These are phyloP conservation scores for Bombus sibiricus DNA, from an alignment of 1,140 invertebrate species.

Conservation along the genomic window DNA sequence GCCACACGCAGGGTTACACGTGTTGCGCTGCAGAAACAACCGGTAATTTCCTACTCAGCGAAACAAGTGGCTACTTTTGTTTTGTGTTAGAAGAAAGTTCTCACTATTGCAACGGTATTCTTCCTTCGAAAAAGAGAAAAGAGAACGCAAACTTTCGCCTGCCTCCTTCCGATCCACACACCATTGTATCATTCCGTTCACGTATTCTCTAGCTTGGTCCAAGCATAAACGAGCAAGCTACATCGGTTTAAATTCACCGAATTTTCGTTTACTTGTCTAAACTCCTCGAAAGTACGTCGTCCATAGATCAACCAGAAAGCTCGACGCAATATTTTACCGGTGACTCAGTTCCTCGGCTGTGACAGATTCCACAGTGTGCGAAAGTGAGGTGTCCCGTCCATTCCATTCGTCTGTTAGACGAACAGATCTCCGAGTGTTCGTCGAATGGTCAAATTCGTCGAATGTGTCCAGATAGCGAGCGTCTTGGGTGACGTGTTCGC, in stretches of 20 bases:
- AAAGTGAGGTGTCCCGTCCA: background rate
- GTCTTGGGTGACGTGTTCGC: background rate
- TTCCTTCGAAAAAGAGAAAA: background rate
- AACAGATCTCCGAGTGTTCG: background rate
- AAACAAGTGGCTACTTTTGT: slow-evolving; percentile 43
- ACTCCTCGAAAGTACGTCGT: background rate
- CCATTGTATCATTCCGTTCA: background rate
- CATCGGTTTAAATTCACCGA: background rate
- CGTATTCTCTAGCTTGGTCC: background rate
- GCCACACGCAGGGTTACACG: background rate
- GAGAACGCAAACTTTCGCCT: background rate
- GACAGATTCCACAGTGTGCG: background rate
- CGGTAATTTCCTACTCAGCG: background rate
- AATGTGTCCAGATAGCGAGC: slow-evolving; percentile 6
- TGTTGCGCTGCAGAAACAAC: background rate
- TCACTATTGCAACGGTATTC: background rate
- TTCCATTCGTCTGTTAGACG: background rate
- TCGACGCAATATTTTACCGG: background rate
- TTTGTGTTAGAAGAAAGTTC: background rate
- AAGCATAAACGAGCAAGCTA: background rate
- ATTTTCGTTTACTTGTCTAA: background rate
- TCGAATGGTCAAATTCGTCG: background rate
- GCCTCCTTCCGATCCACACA: background rate
- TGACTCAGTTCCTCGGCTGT: background rate
- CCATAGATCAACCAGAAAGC: background rate